phyloP scores from a whole-genome alignment of 2,797 vertebrate genomes.

The Borostomias antarcticus region DNA sequence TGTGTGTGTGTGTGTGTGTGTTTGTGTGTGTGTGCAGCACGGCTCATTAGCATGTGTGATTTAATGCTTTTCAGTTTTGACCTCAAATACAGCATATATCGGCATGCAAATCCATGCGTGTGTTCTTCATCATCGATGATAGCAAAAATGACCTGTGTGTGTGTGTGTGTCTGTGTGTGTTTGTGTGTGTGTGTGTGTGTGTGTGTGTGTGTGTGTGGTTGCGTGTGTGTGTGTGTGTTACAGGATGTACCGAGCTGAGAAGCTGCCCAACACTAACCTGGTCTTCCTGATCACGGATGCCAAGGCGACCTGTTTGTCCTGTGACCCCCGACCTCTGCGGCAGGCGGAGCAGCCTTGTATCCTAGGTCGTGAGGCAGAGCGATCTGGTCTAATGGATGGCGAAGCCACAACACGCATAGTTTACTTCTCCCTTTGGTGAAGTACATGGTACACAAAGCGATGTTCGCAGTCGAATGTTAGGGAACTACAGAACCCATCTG shows the following conservation, averaged over 20 bases:
- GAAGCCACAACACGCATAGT: constrained; percentile 19
- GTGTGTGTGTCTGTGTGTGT: constrained; percentile 8
- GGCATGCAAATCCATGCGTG: neutral
- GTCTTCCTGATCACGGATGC: constrained; percentile 97
- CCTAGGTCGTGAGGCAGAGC: constrained; percentile 76
- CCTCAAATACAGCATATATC: constrained; percentile 16
- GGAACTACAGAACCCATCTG: constrained; percentile 65
- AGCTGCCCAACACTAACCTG: constrained; percentile 94
- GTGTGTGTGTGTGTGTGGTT: constrained; percentile 10
- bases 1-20: constrained; percentile 10
- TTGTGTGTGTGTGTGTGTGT: constrained; percentile 21
- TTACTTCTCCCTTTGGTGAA: neutral
- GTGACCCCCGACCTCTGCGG: constrained; percentile 88
- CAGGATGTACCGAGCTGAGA: constrained; percentile 96
- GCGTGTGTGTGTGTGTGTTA: constrained; percentile 40
- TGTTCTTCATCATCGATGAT: constrained; percentile 4
- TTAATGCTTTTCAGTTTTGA: neutral
- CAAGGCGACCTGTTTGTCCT: constrained; percentile 89
- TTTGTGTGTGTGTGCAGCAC: constrained; percentile 5
- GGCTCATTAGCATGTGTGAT: neutral
- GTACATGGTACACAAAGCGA: neutral
- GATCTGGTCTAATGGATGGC: neutral
- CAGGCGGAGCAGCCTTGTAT: constrained; percentile 99
- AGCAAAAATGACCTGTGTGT: neutral
- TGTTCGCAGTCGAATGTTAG: constrained; percentile 50